Evolutionary conservation across 2,888 invertebrate species (phyloP).

Genomic region (Dolichomitus sp.): DNA sequence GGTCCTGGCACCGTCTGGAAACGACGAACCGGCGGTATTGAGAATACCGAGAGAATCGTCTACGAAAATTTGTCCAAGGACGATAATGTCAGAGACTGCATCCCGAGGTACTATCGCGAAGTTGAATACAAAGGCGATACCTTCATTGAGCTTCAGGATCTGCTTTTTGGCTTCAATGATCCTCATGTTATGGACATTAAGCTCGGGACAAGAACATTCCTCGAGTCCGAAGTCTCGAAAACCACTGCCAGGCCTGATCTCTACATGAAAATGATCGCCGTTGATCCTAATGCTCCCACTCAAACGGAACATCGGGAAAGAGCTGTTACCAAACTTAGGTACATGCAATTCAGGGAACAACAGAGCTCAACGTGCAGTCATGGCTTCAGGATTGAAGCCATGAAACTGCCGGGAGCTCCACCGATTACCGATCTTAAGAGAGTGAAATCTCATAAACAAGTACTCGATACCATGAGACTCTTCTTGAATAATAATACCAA

Average conservation of each 20-base stretch:
- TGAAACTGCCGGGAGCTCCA: slow-evolving; percentile 94
- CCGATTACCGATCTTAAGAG: slow-evolving; percentile 96
- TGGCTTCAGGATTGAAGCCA: slow-evolving; percentile 98
- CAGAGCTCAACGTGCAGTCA: slow-evolving; percentile 97
- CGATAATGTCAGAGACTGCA: slow-evolving; percentile 90
- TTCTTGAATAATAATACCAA: slow-evolving; percentile 91
- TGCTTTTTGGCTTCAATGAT: slow-evolving; percentile 95
- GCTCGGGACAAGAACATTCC: slow-evolving; percentile 98
- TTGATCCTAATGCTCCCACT: slow-evolving; percentile 96
- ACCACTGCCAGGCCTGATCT: slow-evolving; percentile 94
- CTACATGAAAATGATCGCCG: slow-evolving; percentile 97
- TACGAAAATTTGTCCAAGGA: slow-evolving; percentile 94
- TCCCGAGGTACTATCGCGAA: slow-evolving; percentile 95
- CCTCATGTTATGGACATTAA: slow-evolving; percentile 99
- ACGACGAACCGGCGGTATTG: slow-evolving; percentile 91
- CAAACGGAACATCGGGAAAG: slow-evolving; percentile 92
- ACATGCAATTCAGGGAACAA: slow-evolving; percentile 98
- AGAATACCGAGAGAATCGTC: slow-evolving; percentile 92
- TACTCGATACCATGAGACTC: slow-evolving; percentile 91
- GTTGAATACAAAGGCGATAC: slow-evolving; percentile 92
- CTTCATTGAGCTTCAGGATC: slow-evolving; percentile 98
- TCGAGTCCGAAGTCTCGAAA: slow-evolving; percentile 98
- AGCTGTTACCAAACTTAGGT: slow-evolving; percentile 97
- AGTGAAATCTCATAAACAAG: slow-evolving; percentile 92
- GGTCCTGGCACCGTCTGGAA: slow-evolving; percentile 98